Evolutionary conservation across 2,888 invertebrate genomes (phyloP), one percentile per base, ranked within the genome.

Genomic region (Hypena proboscidalis): DNA sequence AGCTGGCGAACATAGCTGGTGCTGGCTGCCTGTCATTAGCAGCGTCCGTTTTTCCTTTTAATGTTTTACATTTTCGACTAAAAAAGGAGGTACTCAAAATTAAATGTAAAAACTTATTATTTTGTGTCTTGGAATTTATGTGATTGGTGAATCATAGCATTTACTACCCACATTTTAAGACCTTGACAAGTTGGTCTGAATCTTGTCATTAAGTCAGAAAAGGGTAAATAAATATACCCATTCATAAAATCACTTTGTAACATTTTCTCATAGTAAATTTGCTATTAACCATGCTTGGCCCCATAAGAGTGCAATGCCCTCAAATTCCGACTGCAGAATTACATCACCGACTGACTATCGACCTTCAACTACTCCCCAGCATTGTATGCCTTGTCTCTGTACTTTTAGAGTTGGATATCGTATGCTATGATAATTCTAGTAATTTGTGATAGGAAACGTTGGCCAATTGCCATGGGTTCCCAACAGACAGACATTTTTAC

Each of bases 381-480:
- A 62, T 48, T 51, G 49, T 53, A 27, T 2, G 49, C 55, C 54
- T 52, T 59, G 42, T 7, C 0, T 0, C 0, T 11, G 35, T 9
- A 0, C 0, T 1, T 5, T 23, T 75, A 74, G 48, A 62, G 72
- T 54, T 44, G 44, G 56, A 59, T 60, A 37, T 70, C n/a, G 44
- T 22, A 21, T 50, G 22, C 34, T 11, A 20, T 13, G 20, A 15
- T n/a, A 22, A 25, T 25, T 33, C 32, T 36, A 43, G 25, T 21
- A 26, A 19, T 8, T 42, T 21, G 17, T 35, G 41, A 60, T 62
- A 60, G 71, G 74, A 76, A 74, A 67, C 45, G 59, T 55, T 77
- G 77, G 72, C 70, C 61, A 49, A 48, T 49, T 77, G 71, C 77
- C 74, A 73, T 53, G 50, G 44, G 49, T 58, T 56, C 46, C 44